Evolutionary conservation across 2,888 invertebrate species (phyloP), one percentile per base, ranked within the genome.

Genomic region (Cephus pygmeus): DNA sequence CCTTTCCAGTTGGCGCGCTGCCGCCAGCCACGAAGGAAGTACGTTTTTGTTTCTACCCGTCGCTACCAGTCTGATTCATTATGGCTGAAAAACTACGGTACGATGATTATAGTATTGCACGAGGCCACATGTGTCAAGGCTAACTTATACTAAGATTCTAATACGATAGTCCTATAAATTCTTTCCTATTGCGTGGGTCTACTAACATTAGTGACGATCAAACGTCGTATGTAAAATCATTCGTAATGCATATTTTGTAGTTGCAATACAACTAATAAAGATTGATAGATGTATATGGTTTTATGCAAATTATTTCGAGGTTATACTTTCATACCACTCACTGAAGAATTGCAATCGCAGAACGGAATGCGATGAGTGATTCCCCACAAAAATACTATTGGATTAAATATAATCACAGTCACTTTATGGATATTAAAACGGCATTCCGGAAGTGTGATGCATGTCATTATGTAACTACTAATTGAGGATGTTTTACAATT

Each of bases 41-140:
- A 69, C 71, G 30, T 71, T 36, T 40, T 35, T 69, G 68, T 68
- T 56, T 73, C 77, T 71, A 34, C n/a, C 40, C 69, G 77, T 69
- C 23, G 12, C 3, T 35, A 69, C 34, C 73, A 56, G 68, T 30
- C 30, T 69, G 35, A 34, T 4, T 30, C 40, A 73, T 80, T 84
- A 88, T 88, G 88, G 87, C 86, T 40, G 81, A 84, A 69, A 74
- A 87, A 69, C 85, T 88, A 83, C 83, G 86, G 88, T 88, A 88
- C 68, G 80, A 36, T 73, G 73, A 75, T 69, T 23, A 71, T 79
- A 23, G 23, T 56, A 23, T 56, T 56, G 23, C 23, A 56, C 40
- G 9, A 56, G 40, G 40, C 40, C 40, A 56, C 40, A 56, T 23
- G 40, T 56, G 23, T 2, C 40, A 56, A 23, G 23, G 40, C 40